A percentile compares a stretch with the other conserved stretches of the same genome.
Evolutionary conservation across 2,797 vertebrate species (phyloP).

Genomic region (Phalanger gymnotis): DNA sequence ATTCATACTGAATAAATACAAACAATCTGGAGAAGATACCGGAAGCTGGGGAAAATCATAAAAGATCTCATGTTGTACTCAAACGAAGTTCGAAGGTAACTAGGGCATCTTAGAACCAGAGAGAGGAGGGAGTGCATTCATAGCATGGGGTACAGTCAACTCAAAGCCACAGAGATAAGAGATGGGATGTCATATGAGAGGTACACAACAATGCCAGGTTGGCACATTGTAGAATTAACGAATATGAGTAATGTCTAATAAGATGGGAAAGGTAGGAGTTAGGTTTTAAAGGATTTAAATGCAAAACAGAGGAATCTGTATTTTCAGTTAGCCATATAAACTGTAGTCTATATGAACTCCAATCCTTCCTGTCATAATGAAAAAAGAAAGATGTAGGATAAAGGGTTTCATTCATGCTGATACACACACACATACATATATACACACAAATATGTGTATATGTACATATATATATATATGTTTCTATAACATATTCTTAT

Average conservation of each 20-base stretch:
- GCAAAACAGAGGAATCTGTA: constrained; percentile 23
- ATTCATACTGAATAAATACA: not conserved
- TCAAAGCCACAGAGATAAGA: not conserved
- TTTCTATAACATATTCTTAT: too few relatives aligned
- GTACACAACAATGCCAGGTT: not conserved
- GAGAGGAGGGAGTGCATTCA: not conserved
- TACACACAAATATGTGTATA: not conserved
- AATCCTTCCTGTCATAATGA: constrained; percentile 76
- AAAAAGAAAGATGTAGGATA: constrained; percentile 74
- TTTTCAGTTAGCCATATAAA: constrained; percentile 88
- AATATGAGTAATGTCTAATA: not conserved
- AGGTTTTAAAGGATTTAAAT: not conserved
- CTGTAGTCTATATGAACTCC: constrained; percentile 80
- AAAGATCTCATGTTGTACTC: not conserved
- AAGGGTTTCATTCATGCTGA: constrained; percentile 80
- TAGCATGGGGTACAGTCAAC: not conserved
- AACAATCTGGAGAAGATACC: not conserved
- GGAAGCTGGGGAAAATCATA: not conserved
- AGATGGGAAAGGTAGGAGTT: not conserved
- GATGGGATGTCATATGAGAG: not conserved
- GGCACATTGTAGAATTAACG: not conserved
- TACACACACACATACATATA: not conserved
- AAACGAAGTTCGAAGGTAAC: not conserved
- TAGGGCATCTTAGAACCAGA: not conserved
- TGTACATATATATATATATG: too few relatives aligned